Evolutionary conservation across 2,113 vertebrate genomes (phyloP).

Genomic region (Erpornis zantholeuca): DNA sequence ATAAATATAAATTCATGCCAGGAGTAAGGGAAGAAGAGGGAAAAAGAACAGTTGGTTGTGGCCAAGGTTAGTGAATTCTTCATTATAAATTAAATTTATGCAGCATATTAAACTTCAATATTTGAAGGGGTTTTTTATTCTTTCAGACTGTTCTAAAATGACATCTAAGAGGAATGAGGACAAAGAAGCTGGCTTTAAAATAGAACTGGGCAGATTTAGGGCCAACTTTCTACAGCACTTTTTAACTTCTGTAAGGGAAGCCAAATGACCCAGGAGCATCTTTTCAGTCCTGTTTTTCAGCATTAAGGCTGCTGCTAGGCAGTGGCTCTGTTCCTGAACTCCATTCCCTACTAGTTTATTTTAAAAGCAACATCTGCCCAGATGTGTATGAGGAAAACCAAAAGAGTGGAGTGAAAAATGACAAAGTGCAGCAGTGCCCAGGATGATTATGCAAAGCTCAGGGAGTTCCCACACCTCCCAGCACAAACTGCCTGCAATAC

Average conservation of each 20-base stretch:
- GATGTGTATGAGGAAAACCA: neutral
- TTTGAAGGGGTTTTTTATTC: neutral
- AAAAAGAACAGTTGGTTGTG: neutral
- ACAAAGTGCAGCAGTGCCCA: rapidly evolving
- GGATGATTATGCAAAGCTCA: neutral
- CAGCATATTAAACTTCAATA: neutral
- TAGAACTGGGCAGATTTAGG: neutral
- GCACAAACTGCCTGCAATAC: neutral
- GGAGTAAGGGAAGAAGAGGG: neutral
- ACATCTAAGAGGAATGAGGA: neutral
- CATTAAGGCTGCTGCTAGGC: neutral
- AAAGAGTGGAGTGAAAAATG: neutral
- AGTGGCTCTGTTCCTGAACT: neutral
- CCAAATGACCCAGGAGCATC: neutral
- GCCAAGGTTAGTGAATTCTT: neutral
- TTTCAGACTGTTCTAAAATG: neutral
- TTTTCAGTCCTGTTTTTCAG: neutral
- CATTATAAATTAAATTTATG: neutral
- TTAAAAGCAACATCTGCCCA: neutral
- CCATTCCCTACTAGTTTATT: neutral
- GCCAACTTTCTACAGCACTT: neutral
- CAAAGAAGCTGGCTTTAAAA: neutral
- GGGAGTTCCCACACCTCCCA: neutral
- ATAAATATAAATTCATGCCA: neutral
- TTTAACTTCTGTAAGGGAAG: neutral